Conservation (phyloP, 2,113 vertebrate species). For the Procavia capensis region DNA sequence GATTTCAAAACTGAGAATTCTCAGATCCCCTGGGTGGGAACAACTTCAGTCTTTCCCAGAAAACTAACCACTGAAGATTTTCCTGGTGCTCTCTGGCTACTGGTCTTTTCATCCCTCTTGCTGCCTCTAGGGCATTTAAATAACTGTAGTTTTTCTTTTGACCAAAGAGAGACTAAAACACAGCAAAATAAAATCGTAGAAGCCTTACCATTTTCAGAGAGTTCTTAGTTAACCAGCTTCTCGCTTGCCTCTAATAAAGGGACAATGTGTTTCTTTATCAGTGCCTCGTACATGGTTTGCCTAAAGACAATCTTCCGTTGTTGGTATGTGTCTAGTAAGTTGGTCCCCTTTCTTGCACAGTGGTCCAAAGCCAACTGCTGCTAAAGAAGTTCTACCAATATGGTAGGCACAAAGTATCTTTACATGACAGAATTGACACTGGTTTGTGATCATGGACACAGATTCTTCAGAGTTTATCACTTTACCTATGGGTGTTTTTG, state of each 20-base stretch:
- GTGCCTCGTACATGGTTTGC: not conserved
- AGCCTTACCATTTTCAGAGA: not conserved
- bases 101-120: not conserved
- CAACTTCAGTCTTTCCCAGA: not conserved
- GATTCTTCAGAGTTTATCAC: not conserved
- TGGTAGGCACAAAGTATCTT: not conserved
- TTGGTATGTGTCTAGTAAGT: not conserved
- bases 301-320: slow-evolving; percentile 35
- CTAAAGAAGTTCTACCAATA: slow-evolving; percentile 39
- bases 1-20: not conserved
- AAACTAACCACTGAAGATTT: not conserved
- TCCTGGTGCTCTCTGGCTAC: not conserved
- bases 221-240: slow-evolving; percentile 46
- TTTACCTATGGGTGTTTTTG: not conserved
- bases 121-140: slow-evolving; percentile 20
- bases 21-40: not conserved
- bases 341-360: not conserved
- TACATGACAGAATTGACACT: no score
- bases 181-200: slow-evolving; percentile 44
- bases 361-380: slow-evolving; percentile 23
- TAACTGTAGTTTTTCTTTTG: slow-evolving; percentile 3
- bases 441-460: not conserved
- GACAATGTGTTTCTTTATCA: slow-evolving; percentile 34
- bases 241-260: slow-evolving; percentile 44
- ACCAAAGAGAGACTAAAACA: slow-evolving; percentile 7